phyloP scores from a whole-genome alignment of 2,888 invertebrate species.

The Nephrotoma guestfalica region DNA sequence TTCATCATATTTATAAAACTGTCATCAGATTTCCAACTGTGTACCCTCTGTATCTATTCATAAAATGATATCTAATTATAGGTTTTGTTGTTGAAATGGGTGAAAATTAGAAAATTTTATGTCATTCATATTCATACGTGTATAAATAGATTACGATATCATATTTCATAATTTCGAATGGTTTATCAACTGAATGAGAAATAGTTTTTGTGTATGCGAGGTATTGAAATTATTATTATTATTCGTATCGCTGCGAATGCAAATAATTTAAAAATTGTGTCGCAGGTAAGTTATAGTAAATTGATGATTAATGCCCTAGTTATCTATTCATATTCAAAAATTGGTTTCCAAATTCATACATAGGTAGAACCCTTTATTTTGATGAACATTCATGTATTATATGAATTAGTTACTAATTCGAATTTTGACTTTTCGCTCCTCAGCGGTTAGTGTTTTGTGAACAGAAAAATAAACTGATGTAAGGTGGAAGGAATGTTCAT shows the following conservation, averaged over 20 bases:
- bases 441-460: too few species aligned
- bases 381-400: too few species aligned
- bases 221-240: background rate
- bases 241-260: background rate
- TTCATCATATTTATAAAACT: background rate
- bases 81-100: background rate
- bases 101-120: background rate
- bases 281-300: background rate
- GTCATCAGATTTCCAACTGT: background rate
- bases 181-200: background rate
- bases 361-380: too few species aligned
- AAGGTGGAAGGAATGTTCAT: too few species aligned
- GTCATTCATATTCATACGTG: background rate
- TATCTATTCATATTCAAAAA: background rate
- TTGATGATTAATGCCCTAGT: background rate
- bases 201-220: background rate
- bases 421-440: too few species aligned
- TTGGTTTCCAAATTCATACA: background rate
- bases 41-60: background rate
- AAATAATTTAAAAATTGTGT: background rate
- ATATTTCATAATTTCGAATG: background rate
- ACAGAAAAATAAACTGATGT: too few species aligned
- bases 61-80: background rate
- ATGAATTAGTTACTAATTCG: too few species aligned
- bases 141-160: background rate